Evolutionary conservation across 2,888 invertebrate genomes (phyloP), one percentile per base, ranked within the genome.

Genomic region (Gymnocheta viridis): DNA sequence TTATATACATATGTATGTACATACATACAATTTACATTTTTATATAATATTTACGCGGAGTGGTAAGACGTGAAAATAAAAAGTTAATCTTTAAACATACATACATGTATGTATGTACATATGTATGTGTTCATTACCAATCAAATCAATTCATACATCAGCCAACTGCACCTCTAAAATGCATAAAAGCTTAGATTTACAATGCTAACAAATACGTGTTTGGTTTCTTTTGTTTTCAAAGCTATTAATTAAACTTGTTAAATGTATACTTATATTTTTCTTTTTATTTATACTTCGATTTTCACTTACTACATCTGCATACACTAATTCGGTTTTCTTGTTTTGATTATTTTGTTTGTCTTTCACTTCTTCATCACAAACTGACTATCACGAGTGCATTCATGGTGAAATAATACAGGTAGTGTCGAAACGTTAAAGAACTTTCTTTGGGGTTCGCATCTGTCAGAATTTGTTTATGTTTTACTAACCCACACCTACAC

Each of bases 321-420:
- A 38, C 38, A 17, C 4, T 10, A 22, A 64, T 74, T 62, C 24
- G n/a, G 7, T n/a, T 64, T 81, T 56, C 38, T 72, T 76, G 80
- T 77, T 78, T 77, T 72, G 72, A 72, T 78, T 72, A 58, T 49
- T 56, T 47, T 27, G 7, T 49, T 14, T 41, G n/a, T 38, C 7
- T 51, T 24, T 44, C n/a, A 1, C 9, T 56, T 29, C 10, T n/a
- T 62, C 29, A 27, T 64, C 17, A 32, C 38, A 56, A 17, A 1
- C 6, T 38, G 56, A 12, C 27, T 64, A 64, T 51, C 24, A 35
- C 27, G 51, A 62, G 38, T 73, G 27, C n/a, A 27, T 19, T 47
- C 32, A 4, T 19, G 2, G 17, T 2, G 12, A 38, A 29, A 5
- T 4, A 29, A 29, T 4, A 29, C 29, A 29, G 5, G 29, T 3